Evolutionary conservation across 2,888 invertebrate genomes (phyloP).

Genomic region (Chydorus sphaericus): DNA sequence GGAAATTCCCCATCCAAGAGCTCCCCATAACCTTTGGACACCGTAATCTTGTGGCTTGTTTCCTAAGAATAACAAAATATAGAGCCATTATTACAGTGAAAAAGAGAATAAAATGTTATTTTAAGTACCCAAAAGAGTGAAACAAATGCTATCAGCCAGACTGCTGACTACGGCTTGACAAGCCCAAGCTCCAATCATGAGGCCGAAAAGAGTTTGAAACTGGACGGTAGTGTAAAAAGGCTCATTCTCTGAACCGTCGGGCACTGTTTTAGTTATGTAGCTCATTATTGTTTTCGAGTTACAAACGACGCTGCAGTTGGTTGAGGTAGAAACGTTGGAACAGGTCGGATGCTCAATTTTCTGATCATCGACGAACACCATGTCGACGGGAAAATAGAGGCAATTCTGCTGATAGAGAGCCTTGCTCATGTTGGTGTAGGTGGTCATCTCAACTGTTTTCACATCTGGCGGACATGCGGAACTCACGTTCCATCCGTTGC

Average conservation of each 20-base stretch:
- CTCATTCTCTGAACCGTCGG: constrained; percentile 4
- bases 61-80: too few relatives aligned
- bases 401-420: constrained; percentile 6
- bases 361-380: constrained; percentile 1
- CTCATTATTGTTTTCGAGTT: constrained; percentile 14
- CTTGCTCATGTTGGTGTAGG: not conserved
- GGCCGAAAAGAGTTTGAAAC: constrained; percentile 62
- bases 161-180: constrained; percentile 75
- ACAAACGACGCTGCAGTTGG: constrained; percentile 11
- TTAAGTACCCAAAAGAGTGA: constrained; percentile 54
- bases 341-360: constrained; percentile 9
- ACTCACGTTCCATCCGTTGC: not conserved
- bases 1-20: constrained; percentile 70
- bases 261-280: not conserved
- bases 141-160: constrained; percentile 78
- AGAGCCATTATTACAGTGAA: too few relatives aligned
- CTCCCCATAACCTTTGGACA: constrained; percentile 72
- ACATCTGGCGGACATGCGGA: not conserved
- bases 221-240: constrained; percentile 30
- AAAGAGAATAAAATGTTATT: not conserved
- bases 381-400: constrained; percentile 15
- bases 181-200: constrained; percentile 62
- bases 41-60: too few relatives aligned
- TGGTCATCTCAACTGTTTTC: constrained; percentile 2
- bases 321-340: constrained; percentile 10